phyloP scores from a whole-genome alignment of 2,113 vertebrate genomes.

The Lipophrys pholis region DNA sequence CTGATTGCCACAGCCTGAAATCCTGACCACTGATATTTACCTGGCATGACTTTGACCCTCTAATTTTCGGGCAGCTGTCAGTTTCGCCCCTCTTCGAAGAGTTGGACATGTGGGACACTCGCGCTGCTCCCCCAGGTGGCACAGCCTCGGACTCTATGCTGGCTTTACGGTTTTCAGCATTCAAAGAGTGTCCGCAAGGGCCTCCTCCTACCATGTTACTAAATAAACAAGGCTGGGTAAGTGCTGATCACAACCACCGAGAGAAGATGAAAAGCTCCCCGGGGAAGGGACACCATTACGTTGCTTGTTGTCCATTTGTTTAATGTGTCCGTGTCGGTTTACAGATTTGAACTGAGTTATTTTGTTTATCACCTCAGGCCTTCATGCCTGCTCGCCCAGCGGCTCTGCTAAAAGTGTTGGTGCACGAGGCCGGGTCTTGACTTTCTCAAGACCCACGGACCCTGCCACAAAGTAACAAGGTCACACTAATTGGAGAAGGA shows the following conservation, averaged over 20 bases:
- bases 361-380: conserved; percentile 73
- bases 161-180: conserved; percentile 72
- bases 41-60: conserved; percentile 67
- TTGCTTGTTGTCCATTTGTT: conserved; percentile 63
- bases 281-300: conserved; percentile 41
- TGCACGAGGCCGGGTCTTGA: conserved; percentile 50
- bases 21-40: conserved; percentile 53
- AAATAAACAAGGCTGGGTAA: conserved; percentile 68
- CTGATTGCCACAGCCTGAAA: conserved; percentile 7
- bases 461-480: conserved; percentile 70
- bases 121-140: conserved; percentile 51
- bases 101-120: conserved; percentile 36
- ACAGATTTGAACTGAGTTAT: conserved; percentile 69
- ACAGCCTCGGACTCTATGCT: conserved; percentile 59
- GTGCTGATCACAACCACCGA: conserved; percentile 53
- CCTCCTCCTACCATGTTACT: conserved; percentile 69
- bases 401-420: conserved; percentile 45
- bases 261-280: conserved; percentile 58
- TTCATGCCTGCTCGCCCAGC: conserved; percentile 30
- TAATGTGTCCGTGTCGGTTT: conserved; percentile 68
- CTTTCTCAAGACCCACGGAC: conserved; percentile 61
- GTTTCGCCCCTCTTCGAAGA: conserved; percentile 42
- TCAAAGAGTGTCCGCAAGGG: conserved; percentile 69
- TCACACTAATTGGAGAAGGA: conserved; percentile 82
- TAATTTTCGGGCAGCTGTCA: conserved; percentile 76